Evolutionary conservation across 2,888 invertebrate species (phyloP).

Genomic region (Thyatira batis): DNA sequence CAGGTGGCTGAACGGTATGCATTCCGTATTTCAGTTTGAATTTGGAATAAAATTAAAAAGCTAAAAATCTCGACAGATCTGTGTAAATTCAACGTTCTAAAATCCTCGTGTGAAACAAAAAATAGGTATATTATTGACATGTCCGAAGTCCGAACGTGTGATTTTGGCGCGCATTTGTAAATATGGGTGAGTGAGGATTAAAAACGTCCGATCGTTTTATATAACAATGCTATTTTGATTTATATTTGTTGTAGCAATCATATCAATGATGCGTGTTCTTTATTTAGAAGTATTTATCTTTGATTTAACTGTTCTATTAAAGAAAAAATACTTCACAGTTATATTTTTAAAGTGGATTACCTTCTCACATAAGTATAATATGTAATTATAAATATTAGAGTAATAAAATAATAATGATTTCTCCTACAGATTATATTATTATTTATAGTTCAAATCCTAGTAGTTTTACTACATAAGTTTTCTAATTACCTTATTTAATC

Average conservation of each 20-base stretch:
- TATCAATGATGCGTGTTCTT: background rate
- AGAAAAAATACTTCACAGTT: too few species aligned
- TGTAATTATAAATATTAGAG: too few species aligned
- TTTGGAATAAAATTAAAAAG: background rate
- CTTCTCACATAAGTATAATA: too few species aligned
- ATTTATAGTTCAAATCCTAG: too few species aligned
- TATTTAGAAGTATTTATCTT: too few species aligned
- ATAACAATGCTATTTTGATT: background rate
- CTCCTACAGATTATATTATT: too few species aligned
- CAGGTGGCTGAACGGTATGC: background rate
- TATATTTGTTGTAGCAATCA: background rate
- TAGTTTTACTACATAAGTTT: too few species aligned
- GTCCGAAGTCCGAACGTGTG: background rate
- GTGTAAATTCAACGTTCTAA: too few species aligned
- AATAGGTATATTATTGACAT: background rate
- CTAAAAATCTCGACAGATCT: background rate
- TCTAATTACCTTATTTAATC: too few species aligned
- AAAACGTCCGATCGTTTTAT: background rate
- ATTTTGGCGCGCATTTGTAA: background rate
- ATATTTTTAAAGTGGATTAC: too few species aligned
- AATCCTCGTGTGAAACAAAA: background rate
- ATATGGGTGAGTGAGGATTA: background rate
- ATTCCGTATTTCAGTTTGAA: background rate
- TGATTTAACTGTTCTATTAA: too few species aligned
- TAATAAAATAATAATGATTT: too few species aligned